Evolutionary conservation across 1,140 invertebrate genomes (phyloP).

Genomic region (Ectropis grisescens): DNA sequence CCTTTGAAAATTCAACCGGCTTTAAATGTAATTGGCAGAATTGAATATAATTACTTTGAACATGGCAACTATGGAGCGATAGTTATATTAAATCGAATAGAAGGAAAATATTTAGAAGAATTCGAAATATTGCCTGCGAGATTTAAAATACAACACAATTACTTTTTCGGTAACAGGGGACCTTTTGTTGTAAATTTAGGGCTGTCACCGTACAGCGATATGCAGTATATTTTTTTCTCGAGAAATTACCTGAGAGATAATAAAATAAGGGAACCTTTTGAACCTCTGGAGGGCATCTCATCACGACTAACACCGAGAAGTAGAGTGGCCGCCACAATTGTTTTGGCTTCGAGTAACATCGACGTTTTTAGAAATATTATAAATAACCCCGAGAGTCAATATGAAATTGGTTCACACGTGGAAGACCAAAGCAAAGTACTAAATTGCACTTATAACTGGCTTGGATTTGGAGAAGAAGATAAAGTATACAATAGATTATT

Average conservation of each 20-base stretch:
- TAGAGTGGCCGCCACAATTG: conserved; percentile 89
- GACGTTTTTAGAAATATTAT: conserved; percentile 93
- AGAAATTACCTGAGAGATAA: conserved; percentile 92
- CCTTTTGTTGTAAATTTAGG: conserved; percentile 90
- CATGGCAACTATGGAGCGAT: conserved; percentile 87
- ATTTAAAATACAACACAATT: conserved; percentile 88
- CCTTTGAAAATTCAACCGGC: conserved; percentile 87
- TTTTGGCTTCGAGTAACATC: conserved; percentile 92
- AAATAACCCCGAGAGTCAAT: conserved; percentile 90
- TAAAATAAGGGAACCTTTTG: conserved; percentile 88
- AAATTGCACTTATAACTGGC: conserved; percentile 95
- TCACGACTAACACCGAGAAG: conserved; percentile 86
- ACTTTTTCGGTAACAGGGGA: conserved; percentile 89
- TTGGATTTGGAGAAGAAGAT: conserved; percentile 84
- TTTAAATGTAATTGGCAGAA: conserved; percentile 82
- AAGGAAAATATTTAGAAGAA: conserved; percentile 78
- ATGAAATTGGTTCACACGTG: conserved; percentile 95
- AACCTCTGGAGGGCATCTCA: conserved; percentile 72
- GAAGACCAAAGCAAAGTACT: conserved; percentile 95
- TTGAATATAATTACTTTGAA: conserved; percentile 91
- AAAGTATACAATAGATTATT: conserved; percentile 87
- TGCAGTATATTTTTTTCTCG: conserved; percentile 87
- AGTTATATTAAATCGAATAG: conserved; percentile 86
- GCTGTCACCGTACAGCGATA: conserved; percentile 85
- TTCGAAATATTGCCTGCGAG: conserved; percentile 77